These are phyloP conservation scores for Chamaetylas fuelleborni DNA, from an alignment of 2,113 vertebrate species.

Conservation along the genomic window DNA sequence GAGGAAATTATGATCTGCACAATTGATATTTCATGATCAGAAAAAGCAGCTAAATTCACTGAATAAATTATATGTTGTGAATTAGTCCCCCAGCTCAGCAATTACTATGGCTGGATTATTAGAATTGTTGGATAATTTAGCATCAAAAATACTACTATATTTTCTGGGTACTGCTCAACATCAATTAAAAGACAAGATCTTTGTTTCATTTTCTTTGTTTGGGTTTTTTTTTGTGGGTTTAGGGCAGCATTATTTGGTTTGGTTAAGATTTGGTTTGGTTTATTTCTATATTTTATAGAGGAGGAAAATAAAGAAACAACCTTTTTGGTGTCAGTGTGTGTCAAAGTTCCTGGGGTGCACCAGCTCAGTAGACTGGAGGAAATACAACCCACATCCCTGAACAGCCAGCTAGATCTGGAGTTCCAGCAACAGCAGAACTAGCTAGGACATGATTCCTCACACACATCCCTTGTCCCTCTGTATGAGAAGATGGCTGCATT, in stretches of 20 bases:
- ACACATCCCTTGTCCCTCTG: neutral
- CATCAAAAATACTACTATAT: constrained; percentile 12
- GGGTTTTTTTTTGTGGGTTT: neutral
- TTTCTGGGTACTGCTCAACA: neutral
- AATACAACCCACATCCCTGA: neutral
- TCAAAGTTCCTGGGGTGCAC: neutral
- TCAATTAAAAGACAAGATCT: neutral
- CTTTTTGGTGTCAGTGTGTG: neutral
- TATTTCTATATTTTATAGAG: neutral
- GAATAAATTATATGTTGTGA: constrained; percentile 37
- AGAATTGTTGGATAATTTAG: constrained; percentile 8
- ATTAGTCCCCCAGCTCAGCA: constrained; percentile 31
- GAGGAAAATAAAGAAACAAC: neutral
- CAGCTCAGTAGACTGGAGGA: neutral
- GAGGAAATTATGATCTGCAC: constrained; percentile 35
- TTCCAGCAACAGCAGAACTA: neutral
- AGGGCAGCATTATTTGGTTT: neutral
- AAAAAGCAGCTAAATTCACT: constrained; percentile 42
- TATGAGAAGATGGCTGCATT: neutral
- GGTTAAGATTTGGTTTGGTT: neutral
- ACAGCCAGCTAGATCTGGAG: neutral
- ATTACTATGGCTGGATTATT: constrained; percentile 22
- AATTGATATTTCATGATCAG: constrained; percentile 29
- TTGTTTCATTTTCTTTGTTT: neutral
- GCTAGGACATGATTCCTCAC: neutral